These are phyloP conservation scores for Oryzias sinensis DNA, from an alignment of 2,797 vertebrate species.

Conservation along the genomic window DNA sequence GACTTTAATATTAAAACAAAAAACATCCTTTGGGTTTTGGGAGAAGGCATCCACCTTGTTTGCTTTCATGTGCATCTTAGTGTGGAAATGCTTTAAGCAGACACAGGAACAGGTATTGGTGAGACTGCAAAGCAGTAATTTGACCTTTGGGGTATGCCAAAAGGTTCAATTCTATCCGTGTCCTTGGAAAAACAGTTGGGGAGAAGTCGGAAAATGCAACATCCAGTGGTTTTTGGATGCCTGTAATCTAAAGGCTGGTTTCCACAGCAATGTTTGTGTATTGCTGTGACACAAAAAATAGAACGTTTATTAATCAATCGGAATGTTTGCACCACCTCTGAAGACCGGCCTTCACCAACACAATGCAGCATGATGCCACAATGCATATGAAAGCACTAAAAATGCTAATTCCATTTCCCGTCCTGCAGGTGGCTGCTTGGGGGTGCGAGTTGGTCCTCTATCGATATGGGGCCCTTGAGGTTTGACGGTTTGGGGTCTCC, in stretches of 20 bases:
- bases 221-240: constrained; percentile 51
- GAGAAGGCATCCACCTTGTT: no score
- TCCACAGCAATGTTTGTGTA: constrained; percentile 32
- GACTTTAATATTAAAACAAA: constrained; percentile 67
- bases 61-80: constrained; percentile 57
- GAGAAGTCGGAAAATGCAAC: constrained; percentile 46
- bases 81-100: constrained; percentile 63
- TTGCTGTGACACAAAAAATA: no score
- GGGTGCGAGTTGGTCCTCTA: no score
- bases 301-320: no score
- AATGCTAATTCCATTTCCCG: no score
- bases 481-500: no score
- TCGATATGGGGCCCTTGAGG: no score
- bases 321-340: no score
- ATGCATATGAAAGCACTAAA: no score
- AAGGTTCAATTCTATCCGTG: constrained; percentile 46
- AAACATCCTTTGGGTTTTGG: constrained; percentile 44
- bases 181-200: constrained; percentile 63
- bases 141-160: constrained; percentile 68
- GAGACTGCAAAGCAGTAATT: constrained; percentile 54
- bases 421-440: no score
- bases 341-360: no score
- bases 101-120: constrained; percentile 71
- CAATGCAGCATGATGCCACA: no score
- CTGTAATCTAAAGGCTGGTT: constrained; percentile 53